These are phyloP conservation scores for Neomorphus geoffroyi DNA, from an alignment of 2,797 vertebrate species.

Conservation along the genomic window DNA sequence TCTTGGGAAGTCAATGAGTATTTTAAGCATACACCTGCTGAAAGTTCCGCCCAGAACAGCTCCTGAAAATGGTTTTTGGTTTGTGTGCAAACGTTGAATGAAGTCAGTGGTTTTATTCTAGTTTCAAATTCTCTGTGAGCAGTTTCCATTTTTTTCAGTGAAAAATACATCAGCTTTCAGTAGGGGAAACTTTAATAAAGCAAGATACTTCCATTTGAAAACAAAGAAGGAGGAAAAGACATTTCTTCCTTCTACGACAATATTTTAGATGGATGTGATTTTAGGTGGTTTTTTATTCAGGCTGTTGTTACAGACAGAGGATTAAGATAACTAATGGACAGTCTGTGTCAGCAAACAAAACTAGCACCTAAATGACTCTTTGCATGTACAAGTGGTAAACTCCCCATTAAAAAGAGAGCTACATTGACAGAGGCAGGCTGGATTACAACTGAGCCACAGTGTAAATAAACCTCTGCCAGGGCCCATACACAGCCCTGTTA, in stretches of 20 bases:
- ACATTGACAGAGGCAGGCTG: background rate
- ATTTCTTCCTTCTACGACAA: background rate
- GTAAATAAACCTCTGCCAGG: conserved; percentile 40
- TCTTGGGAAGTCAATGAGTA: background rate
- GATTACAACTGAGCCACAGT: background rate
- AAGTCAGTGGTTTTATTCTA: background rate
- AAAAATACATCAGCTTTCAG: background rate
- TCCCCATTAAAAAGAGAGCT: conserved; percentile 16
- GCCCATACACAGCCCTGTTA: background rate
- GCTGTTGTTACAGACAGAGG: background rate
- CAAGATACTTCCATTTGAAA: background rate
- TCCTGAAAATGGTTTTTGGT: background rate
- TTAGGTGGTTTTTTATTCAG: background rate
- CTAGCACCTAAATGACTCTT: background rate
- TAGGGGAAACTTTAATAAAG: background rate
- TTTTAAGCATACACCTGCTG: background rate
- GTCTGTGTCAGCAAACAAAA: conserved; percentile 40
- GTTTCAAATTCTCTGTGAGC: background rate
- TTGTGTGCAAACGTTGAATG: background rate
- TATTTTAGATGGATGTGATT: background rate
- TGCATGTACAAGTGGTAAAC: conserved; percentile 8
- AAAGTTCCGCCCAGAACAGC: background rate
- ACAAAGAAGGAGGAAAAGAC: background rate
- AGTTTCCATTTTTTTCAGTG: background rate
- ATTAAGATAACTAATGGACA: conserved; percentile 35